Base-by-base conservation (phyloP, 1,140 invertebrate genomes). In the Streblospio benedicti region DNA sequence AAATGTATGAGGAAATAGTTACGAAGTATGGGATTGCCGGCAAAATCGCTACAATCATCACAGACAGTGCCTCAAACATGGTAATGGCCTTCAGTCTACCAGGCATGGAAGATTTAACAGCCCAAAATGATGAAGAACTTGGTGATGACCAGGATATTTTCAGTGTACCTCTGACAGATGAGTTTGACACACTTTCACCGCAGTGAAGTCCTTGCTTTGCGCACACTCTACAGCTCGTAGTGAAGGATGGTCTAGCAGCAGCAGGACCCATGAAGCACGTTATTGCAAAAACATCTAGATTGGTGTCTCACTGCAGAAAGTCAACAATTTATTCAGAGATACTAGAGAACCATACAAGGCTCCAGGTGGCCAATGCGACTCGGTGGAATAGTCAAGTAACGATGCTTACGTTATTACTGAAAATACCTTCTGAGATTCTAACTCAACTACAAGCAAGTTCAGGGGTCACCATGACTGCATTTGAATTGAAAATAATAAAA, bases 111-210 rank as follows among this genome's bases (percentile, higher is more conserved):
- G n/a, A n/a, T n/a, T n/a, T n/a, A n/a, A n/a, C n/a, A n/a, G n/a
- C n/a, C n/a, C n/a, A n/a, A n/a, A n/a, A n/a, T 28, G 2, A 51
- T 51, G 49, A 51, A n/a, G 20, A 16, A 52, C 50, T 52, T 52
- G 50, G 33, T 52, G 50, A 52, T 52, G 49, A 51, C n/a, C 20
- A 28, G 16, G n/a, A 51, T 20, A 18, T 51, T n/a, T 16, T 23
- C 20, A 16, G 4, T n/a, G 20, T 28, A 20, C 23, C 4, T 28
- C 23, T 51, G 16, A 51, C 18, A 16, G 49, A 20, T 28, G 20
- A 51, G 27, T 28, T 28, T 20, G 49, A 51, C 49, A 5, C n/a
- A 5, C 49, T 51, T 20, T n/a, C 49, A 20, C 28, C 28, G 16
- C 20, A 51, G 18, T 28, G 49, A 20, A 20, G 20, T 28, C 28